Evolutionary conservation across 2,113 vertebrate species (phyloP), one percentile per base, ranked within the genome.

Genomic region (Plestiodon gilberti): DNA sequence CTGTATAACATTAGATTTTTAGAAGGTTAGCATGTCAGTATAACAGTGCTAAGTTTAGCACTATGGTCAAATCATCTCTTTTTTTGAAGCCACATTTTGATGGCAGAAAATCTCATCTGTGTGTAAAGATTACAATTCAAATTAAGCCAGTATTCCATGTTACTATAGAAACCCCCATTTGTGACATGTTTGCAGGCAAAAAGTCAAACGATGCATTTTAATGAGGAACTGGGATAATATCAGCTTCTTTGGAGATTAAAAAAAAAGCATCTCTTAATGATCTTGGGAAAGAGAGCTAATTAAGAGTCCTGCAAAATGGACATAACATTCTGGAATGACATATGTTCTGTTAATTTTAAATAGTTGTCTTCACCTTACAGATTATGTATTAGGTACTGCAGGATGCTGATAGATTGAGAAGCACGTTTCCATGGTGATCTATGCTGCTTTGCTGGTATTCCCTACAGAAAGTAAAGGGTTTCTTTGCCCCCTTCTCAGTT

Each of bases 351-450:
- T 92, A 89, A 73, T 92, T 91, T 82, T 89, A 84, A 91, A 93
- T 64, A 17, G 86, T 84, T 81, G 91, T 89, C 91, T 86, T 87
- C 30, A 1, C 94, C 89, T 89, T 85, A 89, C 87, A 92, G 96
- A 96, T 97, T 96, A 95, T 96, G 94, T 91, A 89, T 96, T 95
- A 96, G 91, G 92, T 94, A 91, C 95, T 93, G 94, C 93, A 13
- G 93, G 93, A 93, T 93, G 90, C 96, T 94, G 93, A 93, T 94
- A 94, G 96, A 96, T 94, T 82, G 95, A 96, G 96, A 96, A 87
- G 89, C 94, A 91, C 25, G 97, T 98, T 98, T 94, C 97, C 97
- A 97, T 97, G 97, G 98, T 96, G 97, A 98, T 95, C 93, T 90
- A 94, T 88, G 89, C 97, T 97, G 97, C 96, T 95, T 96, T 95